phyloP scores from a whole-genome alignment of 2,113 vertebrate species.

The Amphilophus citrinellus region DNA sequence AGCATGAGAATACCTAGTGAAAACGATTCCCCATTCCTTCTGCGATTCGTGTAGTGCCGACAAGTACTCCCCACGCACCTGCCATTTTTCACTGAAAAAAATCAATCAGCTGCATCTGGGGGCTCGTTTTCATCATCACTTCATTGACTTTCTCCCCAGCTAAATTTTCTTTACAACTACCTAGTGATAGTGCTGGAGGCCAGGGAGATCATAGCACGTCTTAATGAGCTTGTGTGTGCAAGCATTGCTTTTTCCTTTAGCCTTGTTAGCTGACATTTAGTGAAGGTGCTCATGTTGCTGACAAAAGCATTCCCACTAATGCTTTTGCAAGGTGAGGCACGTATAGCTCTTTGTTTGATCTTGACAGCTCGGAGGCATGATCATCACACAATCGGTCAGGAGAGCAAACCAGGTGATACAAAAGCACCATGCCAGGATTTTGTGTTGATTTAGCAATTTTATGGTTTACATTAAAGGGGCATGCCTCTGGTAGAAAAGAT shows the following conservation, averaged over 20 bases:
- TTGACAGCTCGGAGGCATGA: slow-evolving; percentile 38
- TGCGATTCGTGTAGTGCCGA: slow-evolving; percentile 55
- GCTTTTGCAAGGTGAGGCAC: slow-evolving; percentile 5
- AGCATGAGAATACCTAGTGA: slow-evolving; percentile 44
- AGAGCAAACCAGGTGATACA: slow-evolving; percentile 39
- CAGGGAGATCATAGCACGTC: slow-evolving; percentile 55
- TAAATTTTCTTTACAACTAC: slow-evolving; percentile 72
- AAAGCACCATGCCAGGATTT: slow-evolving; percentile 15
- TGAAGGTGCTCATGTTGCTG: slow-evolving; percentile 64
- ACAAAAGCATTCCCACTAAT: slow-evolving; percentile 59
- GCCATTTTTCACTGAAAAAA: slow-evolving; percentile 76
- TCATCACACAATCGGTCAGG: slow-evolving; percentile 55
- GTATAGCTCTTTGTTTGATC: slow-evolving; percentile 53
- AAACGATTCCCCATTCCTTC: slow-evolving; percentile 58
- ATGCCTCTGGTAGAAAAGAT: not conserved
- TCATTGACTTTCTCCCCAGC: slow-evolving; percentile 76
- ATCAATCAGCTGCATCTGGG: slow-evolving; percentile 77
- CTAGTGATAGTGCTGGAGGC: slow-evolving; percentile 65
- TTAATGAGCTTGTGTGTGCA: slow-evolving; percentile 65
- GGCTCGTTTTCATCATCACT: slow-evolving; percentile 80
- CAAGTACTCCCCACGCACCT: slow-evolving; percentile 58
- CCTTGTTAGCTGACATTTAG: slow-evolving; percentile 72
- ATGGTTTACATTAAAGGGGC: not conserved
- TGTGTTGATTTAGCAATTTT: slow-evolving; percentile 42
- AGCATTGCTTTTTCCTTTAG: slow-evolving; percentile 50